Conservation (phyloP, 2,113 vertebrate species). For the Rattus rattus region DNA sequence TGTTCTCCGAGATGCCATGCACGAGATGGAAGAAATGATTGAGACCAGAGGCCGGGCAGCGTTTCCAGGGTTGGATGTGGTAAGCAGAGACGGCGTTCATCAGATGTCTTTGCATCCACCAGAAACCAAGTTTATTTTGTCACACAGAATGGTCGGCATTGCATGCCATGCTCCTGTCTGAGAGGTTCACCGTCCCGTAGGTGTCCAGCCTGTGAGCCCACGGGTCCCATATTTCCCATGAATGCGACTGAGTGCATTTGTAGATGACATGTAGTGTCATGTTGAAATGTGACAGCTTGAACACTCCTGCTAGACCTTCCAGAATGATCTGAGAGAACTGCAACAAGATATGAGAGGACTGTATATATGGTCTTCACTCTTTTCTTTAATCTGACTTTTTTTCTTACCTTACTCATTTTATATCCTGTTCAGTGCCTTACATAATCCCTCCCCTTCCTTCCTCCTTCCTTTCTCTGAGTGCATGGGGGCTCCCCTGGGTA, state of each 20-base stretch:
- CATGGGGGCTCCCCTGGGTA: too few species aligned
- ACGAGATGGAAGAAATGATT: constrained; percentile 89
- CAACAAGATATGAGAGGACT: not conserved
- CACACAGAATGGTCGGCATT: not conserved
- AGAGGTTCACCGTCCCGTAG: not conserved
- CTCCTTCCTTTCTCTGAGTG: too few species aligned
- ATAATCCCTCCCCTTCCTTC: too few species aligned
- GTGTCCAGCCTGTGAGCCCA: not conserved
- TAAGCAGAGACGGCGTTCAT: constrained; percentile 70
- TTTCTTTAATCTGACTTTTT: too few species aligned
- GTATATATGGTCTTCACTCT: too few species aligned
- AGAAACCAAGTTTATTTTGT: fast-evolving
- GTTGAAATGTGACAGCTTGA: not conserved
- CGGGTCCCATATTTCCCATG: not conserved
- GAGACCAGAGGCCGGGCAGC: constrained; percentile 90
- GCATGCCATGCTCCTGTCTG: fast-evolving
- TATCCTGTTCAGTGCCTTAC: not conserved
- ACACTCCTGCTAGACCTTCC: not conserved
- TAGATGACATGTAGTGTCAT: not conserved
- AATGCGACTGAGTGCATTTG: not conserved
- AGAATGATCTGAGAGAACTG: not conserved
- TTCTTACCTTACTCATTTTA: not conserved
- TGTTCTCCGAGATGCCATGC: constrained; percentile 89
- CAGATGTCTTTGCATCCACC: not conserved
- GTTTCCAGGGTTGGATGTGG: constrained; percentile 91